A percentile compares a stretch with the other conserved stretches of the same genome.
Conservation (phyloP, 2,888 invertebrate genomes). For the Synergus japonicus region DNA sequence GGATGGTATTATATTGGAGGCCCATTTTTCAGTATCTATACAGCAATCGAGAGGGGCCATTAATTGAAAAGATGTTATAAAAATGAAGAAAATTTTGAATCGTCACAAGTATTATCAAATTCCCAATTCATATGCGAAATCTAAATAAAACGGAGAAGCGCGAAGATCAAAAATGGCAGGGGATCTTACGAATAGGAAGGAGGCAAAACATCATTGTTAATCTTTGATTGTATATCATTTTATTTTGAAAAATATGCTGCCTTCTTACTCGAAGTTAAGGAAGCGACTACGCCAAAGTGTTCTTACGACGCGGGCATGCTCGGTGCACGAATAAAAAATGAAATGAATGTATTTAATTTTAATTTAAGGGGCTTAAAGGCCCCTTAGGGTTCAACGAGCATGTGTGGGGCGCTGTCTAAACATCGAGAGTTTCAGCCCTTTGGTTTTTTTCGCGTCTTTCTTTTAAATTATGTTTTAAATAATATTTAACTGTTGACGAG, state of each 20-base stretch:
- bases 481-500: not conserved
- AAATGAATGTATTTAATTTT: not conserved
- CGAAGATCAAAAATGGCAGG: slow-evolving; percentile 38
- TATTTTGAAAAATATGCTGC: not conserved
- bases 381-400: slow-evolving; percentile 31
- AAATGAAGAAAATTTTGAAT: slow-evolving; percentile 8
- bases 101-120: not conserved
- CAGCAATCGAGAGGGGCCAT: slow-evolving; percentile 32
- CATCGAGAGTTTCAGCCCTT: slow-evolving; percentile 23
- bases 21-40: slow-evolving; percentile 39
- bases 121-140: slow-evolving; percentile 23
- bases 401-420: slow-evolving; percentile 22
- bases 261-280: slow-evolving; percentile 31
- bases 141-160: slow-evolving; percentile 20
- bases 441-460: not conserved
- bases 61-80: not conserved
- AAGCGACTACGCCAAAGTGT: slow-evolving; percentile 39
- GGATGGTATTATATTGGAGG: slow-evolving; percentile 41
- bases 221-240: not conserved
- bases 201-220: not conserved
- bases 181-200: slow-evolving; percentile 26
- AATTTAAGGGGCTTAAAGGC: slow-evolving; percentile 1
- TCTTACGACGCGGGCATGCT: slow-evolving; percentile 39
- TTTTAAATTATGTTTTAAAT: not conserved
- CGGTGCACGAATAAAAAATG: slow-evolving; percentile 29